Base-by-base conservation (phyloP, 1,140 invertebrate species). In the Eupeodes corollae region DNA sequence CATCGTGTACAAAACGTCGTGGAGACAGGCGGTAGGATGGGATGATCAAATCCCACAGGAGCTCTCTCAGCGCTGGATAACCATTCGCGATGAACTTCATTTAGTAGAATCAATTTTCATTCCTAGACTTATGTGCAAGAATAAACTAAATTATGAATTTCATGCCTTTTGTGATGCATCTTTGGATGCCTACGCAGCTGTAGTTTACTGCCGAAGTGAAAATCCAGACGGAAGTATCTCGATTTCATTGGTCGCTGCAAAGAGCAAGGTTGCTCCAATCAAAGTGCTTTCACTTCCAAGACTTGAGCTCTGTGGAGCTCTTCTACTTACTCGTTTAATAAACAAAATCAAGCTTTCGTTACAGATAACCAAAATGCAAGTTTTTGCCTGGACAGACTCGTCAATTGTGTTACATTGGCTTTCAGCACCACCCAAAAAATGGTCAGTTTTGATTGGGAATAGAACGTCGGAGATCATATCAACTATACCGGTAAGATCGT, bases 141-240 rank as follows among this genome's bases (percentile, higher is more conserved):
- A n/a, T n/a, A n/a, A n/a, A n/a, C n/a, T n/a, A n/a, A n/a, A n/a
- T n/a, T n/a, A n/a, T n/a, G 48, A 57, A 45, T 14, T 59, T 9
- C 56, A 59, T 42, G 59, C 52, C 14, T 71, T 69, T 49, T 46
- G 52, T 3, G 69, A 70, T 49, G 59, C 67, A 1, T 67, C 62
- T 2, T 51, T n/a, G n/a, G n/a, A n/a, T n/a, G n/a, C n/a, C n/a
- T n/a, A n/a, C n/a, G n/a, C n/a, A n/a, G n/a, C n/a, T 54, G 35
- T 26, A 47, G 16, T 57, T 61, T 70, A 70, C 54, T 16, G 69
- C 2, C 51, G 63, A 35, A 6, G 32, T 15, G 21, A n/a, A n/a
- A n/a, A n/a, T n/a, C n/a, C n/a, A n/a, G n/a, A n/a, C n/a, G n/a
- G n/a, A n/a, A n/a, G n/a, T n/a, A n/a, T n/a, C n/a, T n/a, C n/a